A percentile compares a stretch with the other conserved stretches of the same genome.
These are phyloP conservation scores for Vanessa atalanta DNA, from an alignment of 1,140 invertebrate genomes.

Conservation along the genomic window DNA sequence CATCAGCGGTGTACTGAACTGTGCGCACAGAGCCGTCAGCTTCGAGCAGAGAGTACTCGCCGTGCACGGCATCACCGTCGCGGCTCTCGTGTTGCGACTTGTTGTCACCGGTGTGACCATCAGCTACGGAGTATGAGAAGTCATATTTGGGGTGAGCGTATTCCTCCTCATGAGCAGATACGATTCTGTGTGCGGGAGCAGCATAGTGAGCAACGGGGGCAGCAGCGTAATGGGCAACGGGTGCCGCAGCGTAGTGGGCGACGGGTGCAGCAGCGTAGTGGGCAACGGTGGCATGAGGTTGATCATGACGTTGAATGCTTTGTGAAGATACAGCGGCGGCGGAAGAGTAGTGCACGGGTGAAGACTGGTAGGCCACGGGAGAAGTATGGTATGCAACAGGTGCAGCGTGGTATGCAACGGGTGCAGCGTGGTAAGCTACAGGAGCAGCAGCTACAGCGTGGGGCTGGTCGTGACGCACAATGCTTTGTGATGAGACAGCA, in stretches of 20 bases:
- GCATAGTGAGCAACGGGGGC: constrained; percentile 27
- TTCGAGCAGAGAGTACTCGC: too few relatives aligned
- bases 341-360: constrained; percentile 10
- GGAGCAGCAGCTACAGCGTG: constrained; percentile 27
- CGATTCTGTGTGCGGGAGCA: too few relatives aligned
- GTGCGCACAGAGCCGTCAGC: constrained; percentile 47
- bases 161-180: constrained; percentile 23
- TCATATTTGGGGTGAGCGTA: constrained; percentile 76
- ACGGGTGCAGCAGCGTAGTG: constrained; percentile 57
- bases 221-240: constrained; percentile 57
- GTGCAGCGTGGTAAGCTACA: too few relatives aligned
- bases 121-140: constrained; percentile 78
- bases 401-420: constrained; percentile 41
- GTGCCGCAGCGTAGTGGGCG: constrained; percentile 50
- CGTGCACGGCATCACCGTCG: too few relatives aligned
- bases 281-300: constrained; percentile 35
- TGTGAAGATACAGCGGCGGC: constrained; percentile 44
- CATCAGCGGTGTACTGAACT: constrained; percentile 79
- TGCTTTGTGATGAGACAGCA: constrained; percentile 32
- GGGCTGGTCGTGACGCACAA: constrained; percentile 41
- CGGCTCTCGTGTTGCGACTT: too few relatives aligned
- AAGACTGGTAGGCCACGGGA: too few relatives aligned
- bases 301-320: constrained; percentile 47
- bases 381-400: constrained; percentile 37
- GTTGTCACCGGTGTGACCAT: constrained; percentile 60